Evolutionary conservation across 2,113 vertebrate species (phyloP).

Genomic region (Podocnemis expansa): DNA sequence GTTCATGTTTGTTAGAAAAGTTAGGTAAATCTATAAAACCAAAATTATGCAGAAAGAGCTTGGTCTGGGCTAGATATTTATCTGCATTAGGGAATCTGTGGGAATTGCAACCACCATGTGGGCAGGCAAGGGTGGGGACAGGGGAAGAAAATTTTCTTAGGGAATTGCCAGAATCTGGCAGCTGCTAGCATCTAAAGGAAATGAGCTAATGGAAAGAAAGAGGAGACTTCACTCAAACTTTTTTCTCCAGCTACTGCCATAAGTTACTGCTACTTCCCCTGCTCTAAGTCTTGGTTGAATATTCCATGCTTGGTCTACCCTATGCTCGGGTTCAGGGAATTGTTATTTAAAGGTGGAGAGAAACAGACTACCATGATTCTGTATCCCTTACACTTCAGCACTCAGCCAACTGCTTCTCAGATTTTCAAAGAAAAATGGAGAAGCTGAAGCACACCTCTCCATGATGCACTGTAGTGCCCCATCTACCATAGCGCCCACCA

Average conservation of each 20-base stretch:
- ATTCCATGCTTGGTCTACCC: accelerated
- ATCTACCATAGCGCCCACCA: not conserved
- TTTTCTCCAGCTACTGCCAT: accelerated
- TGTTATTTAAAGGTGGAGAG: not conserved
- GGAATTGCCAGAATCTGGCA: not conserved
- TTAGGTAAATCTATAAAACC: not conserved
- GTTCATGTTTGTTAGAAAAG: not conserved
- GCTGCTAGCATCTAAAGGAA: not conserved
- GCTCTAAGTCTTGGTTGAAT: not conserved
- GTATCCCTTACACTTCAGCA: not conserved
- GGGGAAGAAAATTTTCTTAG: not conserved
- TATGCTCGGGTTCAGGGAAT: not conserved
- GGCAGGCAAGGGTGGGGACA: not conserved
- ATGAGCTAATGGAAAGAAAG: not conserved
- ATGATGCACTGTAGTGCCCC: not conserved
- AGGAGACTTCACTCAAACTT: not conserved
- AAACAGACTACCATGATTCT: not conserved
- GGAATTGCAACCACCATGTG: not conserved
- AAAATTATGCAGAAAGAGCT: not conserved
- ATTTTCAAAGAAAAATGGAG: not conserved
- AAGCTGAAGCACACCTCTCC: not conserved
- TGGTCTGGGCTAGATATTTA: not conserved
- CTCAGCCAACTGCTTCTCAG: not conserved
- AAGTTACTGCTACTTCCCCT: not conserved
- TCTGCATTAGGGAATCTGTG: not conserved